Conservation (phyloP, 1,140 invertebrate genomes). For the Helicoverpa zea region DNA sequence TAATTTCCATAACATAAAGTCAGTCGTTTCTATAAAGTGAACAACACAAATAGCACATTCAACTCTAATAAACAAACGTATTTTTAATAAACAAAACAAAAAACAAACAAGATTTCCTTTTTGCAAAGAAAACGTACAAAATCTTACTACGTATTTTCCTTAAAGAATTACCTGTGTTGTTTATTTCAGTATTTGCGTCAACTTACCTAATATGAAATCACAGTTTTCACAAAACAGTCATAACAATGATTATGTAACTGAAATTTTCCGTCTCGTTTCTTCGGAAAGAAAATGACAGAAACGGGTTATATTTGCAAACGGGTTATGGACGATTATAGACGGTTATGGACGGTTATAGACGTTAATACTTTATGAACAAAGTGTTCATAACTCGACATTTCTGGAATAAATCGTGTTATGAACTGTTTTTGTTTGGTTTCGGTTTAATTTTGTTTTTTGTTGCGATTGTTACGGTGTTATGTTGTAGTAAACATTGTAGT, state of each 20-base stretch:
- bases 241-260: slow-evolving; percentile 7
- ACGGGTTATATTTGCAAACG: slow-evolving; percentile 10
- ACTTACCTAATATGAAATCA: slow-evolving; percentile 4
- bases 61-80: too few relatives aligned
- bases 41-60: too few relatives aligned
- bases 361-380: neutral
- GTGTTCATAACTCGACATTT: slow-evolving; percentile 3
- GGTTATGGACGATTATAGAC: slow-evolving; percentile 14
- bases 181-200: neutral
- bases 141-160: neutral
- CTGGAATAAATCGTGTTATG: slow-evolving; percentile 9
- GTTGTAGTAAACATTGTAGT: too few relatives aligned
- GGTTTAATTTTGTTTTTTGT: neutral
- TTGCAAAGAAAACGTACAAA: too few relatives aligned
- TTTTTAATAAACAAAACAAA: too few relatives aligned
- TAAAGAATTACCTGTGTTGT: neutral
- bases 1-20: too few relatives aligned
- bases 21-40: too few relatives aligned
- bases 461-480: neutral
- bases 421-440: neutral
- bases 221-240: neutral
- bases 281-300: neutral
- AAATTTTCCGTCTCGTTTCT: slow-evolving; percentile 14
- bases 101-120: too few relatives aligned
- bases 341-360: slow-evolving; percentile 5